These are phyloP conservation scores for Oreocharis arfaki DNA, from an alignment of 2,113 vertebrate genomes.

Conservation along the genomic window DNA sequence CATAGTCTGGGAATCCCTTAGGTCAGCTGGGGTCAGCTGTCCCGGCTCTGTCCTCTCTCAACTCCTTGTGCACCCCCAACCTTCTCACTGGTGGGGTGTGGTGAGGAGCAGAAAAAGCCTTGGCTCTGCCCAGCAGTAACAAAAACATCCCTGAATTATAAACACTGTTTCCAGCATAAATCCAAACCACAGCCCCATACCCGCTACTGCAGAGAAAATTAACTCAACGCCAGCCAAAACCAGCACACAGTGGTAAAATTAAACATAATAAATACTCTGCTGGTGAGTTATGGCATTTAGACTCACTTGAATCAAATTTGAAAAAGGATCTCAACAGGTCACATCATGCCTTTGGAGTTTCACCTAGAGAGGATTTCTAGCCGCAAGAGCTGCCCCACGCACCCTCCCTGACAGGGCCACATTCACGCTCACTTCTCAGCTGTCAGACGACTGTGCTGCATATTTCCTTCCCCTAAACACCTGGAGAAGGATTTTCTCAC, in stretches of 20 bases:
- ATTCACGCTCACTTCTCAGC: background rate
- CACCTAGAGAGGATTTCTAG: background rate
- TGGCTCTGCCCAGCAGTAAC: background rate
- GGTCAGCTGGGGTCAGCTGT: background rate
- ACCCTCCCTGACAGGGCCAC: background rate
- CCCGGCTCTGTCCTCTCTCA: background rate
- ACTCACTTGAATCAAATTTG: background rate
- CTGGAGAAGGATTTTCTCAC: background rate
- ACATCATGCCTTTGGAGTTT: background rate
- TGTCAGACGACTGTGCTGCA: background rate
- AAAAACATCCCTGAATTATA: background rate
- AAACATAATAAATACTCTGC: background rate
- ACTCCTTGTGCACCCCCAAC: background rate
- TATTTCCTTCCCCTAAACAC: background rate
- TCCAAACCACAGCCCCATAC: background rate
- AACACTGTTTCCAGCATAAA: background rate
- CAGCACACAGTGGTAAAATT: background rate
- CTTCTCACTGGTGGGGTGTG: background rate
- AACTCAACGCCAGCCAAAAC: background rate
- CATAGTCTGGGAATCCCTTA: background rate
- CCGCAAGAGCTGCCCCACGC: background rate
- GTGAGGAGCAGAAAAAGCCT: background rate
- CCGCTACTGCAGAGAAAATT: background rate
- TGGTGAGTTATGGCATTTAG: background rate
- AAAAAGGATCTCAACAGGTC: background rate